Percentiles rank a stretch among this genome's conserved stretches.
Conservation (phyloP, 2,113 vertebrate species). For the Sceloporus undulatus region DNA sequence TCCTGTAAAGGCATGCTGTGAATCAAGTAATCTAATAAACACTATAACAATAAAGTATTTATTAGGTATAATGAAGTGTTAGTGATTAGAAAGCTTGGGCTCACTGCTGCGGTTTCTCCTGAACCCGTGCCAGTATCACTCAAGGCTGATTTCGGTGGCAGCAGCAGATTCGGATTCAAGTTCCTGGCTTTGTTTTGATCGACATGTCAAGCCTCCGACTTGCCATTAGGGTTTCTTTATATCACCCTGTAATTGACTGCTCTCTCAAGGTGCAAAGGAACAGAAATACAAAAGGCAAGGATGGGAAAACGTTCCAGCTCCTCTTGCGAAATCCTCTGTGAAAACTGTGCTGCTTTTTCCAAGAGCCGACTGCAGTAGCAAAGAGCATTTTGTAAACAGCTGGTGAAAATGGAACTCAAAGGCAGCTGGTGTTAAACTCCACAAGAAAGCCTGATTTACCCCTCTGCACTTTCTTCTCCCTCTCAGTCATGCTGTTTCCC, state of each 20-base stretch:
- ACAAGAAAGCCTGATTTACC: slow-evolving; percentile 68
- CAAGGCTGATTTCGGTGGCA: slow-evolving; percentile 71
- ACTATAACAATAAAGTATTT: slow-evolving; percentile 77
- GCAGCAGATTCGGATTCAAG: slow-evolving; percentile 67
- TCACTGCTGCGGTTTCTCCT: slow-evolving; percentile 73
- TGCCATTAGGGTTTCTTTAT: slow-evolving; percentile 71
- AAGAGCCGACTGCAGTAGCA: slow-evolving; percentile 71
- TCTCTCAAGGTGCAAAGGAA: slow-evolving; percentile 71
- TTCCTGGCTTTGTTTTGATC: slow-evolving; percentile 75
- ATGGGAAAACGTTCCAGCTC: slow-evolving; percentile 32
- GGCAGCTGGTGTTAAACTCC: slow-evolving; percentile 71
- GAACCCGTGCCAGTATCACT: slow-evolving; percentile 76
- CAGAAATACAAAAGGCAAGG: slow-evolving; percentile 47
- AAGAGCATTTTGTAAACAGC: slow-evolving; percentile 75
- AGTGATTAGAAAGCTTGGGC: slow-evolving; percentile 73
- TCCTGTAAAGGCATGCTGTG: slow-evolving; percentile 50
- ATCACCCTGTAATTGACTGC: slow-evolving; percentile 74
- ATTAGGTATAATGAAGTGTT: slow-evolving; percentile 77
- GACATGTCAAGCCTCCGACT: slow-evolving; percentile 71
- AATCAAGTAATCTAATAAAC: slow-evolving; percentile 75
- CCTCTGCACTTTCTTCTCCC: slow-evolving; percentile 71
- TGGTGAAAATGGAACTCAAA: slow-evolving; percentile 72
- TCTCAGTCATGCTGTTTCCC: slow-evolving; percentile 82
- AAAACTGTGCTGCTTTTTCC: slow-evolving; percentile 50
- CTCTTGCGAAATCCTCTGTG: slow-evolving; percentile 62